A percentile compares a stretch with the other conserved stretches of the same genome.
Evolutionary conservation across 2,888 invertebrate genomes (phyloP).

Genomic region (Drosophila dives): DNA sequence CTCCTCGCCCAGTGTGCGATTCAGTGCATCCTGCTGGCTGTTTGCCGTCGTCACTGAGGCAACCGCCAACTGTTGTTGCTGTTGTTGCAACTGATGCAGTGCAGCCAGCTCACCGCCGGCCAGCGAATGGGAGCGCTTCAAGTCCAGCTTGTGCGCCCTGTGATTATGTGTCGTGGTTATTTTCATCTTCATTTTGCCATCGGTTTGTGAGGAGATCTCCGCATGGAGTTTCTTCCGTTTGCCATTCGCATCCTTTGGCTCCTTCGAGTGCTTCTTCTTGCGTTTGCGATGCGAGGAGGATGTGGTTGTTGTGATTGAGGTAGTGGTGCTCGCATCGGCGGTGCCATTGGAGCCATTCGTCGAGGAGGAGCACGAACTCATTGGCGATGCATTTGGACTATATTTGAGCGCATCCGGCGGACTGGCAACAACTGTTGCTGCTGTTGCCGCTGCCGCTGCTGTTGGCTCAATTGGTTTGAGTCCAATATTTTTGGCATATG

Average conservation of each 20-base stretch:
- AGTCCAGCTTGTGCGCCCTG: conserved; percentile 76
- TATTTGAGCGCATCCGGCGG: conserved; percentile 62
- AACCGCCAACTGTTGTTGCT: conserved; percentile 1
- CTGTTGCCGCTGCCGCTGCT: not conserved
- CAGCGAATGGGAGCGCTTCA: conserved; percentile 73
- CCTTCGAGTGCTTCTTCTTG: conserved; percentile 87
- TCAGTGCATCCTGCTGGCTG: conserved; percentile 55
- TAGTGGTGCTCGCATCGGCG: conserved; percentile 36
- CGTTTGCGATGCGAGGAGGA: conserved; percentile 86
- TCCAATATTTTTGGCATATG: conserved; percentile 84
- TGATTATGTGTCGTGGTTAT: conserved; percentile 82
- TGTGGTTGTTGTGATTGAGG: conserved; percentile 10
- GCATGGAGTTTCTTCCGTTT: conserved; percentile 87
- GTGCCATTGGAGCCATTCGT: conserved; percentile 79
- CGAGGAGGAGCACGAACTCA: conserved; percentile 80
- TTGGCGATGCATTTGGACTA: conserved; percentile 83
- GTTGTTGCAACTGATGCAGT: conserved; percentile 37
- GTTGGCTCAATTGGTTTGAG: conserved; percentile 82
- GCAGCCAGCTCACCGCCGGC: conserved; percentile 58
- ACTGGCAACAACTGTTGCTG: not conserved
- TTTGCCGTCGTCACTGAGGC: not conserved
- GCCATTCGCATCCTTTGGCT: conserved; percentile 83
- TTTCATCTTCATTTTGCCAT: conserved; percentile 87
- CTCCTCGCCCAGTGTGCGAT: conserved; percentile 74
- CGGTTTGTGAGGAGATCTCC: conserved; percentile 85